These are phyloP conservation scores for Rutilus rutilus DNA, from an alignment of 2,113 vertebrate genomes.

Conservation along the genomic window DNA sequence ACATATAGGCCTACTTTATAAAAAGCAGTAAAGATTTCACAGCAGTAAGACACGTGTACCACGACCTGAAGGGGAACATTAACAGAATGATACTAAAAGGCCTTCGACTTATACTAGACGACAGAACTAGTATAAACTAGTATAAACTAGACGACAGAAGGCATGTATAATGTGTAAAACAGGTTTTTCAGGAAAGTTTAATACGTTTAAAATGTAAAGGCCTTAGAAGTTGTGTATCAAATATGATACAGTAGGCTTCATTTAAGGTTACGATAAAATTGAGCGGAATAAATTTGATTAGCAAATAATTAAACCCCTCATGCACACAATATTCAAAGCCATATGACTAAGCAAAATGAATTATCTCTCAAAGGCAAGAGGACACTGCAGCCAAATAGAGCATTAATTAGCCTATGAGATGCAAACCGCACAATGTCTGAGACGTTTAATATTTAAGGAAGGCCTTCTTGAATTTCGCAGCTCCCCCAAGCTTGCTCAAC, in stretches of 20 bases:
- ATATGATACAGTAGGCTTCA: not conserved
- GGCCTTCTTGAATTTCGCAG: constrained; percentile 55
- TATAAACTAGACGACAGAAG: too few species aligned
- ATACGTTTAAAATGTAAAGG: too few species aligned
- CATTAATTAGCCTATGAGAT: constrained; percentile 57
- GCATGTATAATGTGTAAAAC: too few species aligned
- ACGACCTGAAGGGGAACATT: not conserved
- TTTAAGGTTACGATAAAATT: constrained; percentile 8
- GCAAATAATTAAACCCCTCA: constrained; percentile 54
- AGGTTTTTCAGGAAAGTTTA: too few species aligned
- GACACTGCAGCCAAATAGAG: constrained; percentile 49
- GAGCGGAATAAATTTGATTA: constrained; percentile 41
- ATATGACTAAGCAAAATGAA: constrained; percentile 51
- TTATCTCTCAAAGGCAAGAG: constrained; percentile 40
- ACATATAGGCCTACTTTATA: not conserved
- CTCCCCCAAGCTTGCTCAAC: constrained; percentile 39
- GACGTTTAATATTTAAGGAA: constrained; percentile 64
- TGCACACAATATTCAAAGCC: constrained; percentile 38
- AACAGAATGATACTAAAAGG: not conserved
- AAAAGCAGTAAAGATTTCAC: not conserved
- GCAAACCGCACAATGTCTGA: constrained; percentile 29
- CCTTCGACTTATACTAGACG: not conserved
- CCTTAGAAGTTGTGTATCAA: not conserved
- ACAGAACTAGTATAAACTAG: too few species aligned
- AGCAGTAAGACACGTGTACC: not conserved